Conservation (phyloP, 2,113 vertebrate genomes). For the Micronycteris hirsuta region DNA sequence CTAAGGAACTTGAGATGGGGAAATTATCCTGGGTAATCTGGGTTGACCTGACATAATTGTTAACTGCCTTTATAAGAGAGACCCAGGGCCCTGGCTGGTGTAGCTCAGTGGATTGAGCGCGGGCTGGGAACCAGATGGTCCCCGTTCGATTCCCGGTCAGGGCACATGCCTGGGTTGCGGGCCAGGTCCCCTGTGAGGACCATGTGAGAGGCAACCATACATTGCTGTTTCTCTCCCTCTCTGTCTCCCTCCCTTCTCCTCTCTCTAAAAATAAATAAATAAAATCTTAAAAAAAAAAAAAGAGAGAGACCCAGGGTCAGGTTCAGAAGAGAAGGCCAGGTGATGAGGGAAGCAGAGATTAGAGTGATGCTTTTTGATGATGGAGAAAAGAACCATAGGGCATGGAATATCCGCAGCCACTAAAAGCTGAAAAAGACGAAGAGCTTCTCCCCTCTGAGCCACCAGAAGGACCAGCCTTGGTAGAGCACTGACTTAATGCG, state of each 20-base stretch:
- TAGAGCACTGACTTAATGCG: background rate
- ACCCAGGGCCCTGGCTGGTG: too few relatives aligned
- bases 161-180: too few relatives aligned
- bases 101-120: too few relatives aligned
- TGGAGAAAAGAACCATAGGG: fast-evolving
- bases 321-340: background rate
- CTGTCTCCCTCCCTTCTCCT: too few relatives aligned
- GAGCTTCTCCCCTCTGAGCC: background rate
- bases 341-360: background rate
- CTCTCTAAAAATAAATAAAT: too few relatives aligned
- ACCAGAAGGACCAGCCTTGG: background rate
- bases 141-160: too few relatives aligned
- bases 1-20: background rate
- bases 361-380: background rate
- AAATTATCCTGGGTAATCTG: background rate
- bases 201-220: too few relatives aligned
- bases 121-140: too few relatives aligned
- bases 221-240: too few relatives aligned
- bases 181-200: too few relatives aligned
- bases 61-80: background rate
- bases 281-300: too few relatives aligned
- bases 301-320: too few relatives aligned
- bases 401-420: fast-evolving
- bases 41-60: background rate
- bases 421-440: background rate